Evolutionary conservation across 2,797 vertebrate genomes (phyloP), one percentile per base, ranked within the genome.

Genomic region (Dendrocincla fuliginosa): DNA sequence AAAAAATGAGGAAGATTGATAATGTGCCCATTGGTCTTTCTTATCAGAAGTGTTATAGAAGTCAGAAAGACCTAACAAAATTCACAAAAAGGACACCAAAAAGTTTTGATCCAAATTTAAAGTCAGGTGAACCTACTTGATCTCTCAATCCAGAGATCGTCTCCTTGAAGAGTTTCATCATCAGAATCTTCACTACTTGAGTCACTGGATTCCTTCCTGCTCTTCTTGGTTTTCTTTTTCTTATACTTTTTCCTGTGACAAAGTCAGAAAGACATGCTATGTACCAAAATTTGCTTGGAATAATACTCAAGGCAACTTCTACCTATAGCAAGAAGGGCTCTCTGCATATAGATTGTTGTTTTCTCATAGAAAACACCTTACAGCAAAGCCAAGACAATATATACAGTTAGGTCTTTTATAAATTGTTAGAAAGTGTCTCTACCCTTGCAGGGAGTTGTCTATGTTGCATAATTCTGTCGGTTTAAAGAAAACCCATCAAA

Each of bases 121-220:
- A 65, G 17, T n/a, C 35, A 74, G 17, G 32, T 91, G 64, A 94
- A 98, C 98, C 24, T 98, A 98, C 98, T 98, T 93, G 98, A 98
- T 97, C 98, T 98, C 97, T 99, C 99, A 82, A 99, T 99, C 99
- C 99, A 99, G 92, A 98, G 97, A 85, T 99, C 98, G n/a, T 97
- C 98, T 12, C 92, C 98, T 70, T 97, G 93, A 69, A 98, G 89
- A 0, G 98, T 97, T 55, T 99, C 98, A 9, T 99, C 99, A 59
- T 98, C 98, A 0, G 99, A 99, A 71, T 98, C 98, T 57, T 98
- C 98, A 10, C 98, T 99, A 86, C 98, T 99, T 28, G 98, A 99
- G 83, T 98, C 98, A 44, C 98, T 99, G 25, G 98, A 98, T 73
- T 98, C 98, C 88, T 98, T 99, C 30, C 97, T 98, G 89, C 25